Evolutionary conservation across 2,888 invertebrate species (phyloP), one percentile per base, ranked within the genome.

Genomic region (Drosophila kanekoi): DNA sequence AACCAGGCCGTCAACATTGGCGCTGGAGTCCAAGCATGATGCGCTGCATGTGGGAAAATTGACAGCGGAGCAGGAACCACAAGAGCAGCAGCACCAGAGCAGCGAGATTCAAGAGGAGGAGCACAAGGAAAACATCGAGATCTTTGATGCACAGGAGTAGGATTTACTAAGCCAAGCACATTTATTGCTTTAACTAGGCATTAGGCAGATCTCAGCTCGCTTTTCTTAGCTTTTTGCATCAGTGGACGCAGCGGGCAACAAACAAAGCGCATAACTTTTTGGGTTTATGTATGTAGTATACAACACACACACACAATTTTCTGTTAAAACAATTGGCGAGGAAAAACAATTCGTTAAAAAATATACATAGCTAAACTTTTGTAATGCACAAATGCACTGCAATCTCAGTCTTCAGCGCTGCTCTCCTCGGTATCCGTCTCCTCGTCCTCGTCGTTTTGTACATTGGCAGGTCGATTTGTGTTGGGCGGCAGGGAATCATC

Each of bases 1-100:
- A 57, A 67, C 89, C 35, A 85, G 93, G 23, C 93, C 93, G 32
- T 93, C 92, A 11, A 90, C 93, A 8, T 61, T 93, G 76, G 91
- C 92, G 37, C 75, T 93, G 43, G 91, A 88, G 3, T 70, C 79
- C 0, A 73, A 63, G 54, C 79, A 66, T 44, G 82, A 76, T 32
- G 49, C 45, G 1, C 6, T 51, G n/a, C 40, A 58, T 16, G 41
- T 45, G 4, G 16, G 41, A 43, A 54, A 60, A 47, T 40, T 58
- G 16, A 11, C 51, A 67, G 40, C 37, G 47, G 14, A 68, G 35
- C 64, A 58, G 40, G 44, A 56, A 16, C 47, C 33, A 14, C 49
- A n/a, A n/a, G n/a, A 35, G 53, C 59, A 44, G 18, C 38, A 6
- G 23, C 53, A 9, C 20, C 41, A n/a, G n/a, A n/a, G n/a, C 35